Evolutionary conservation across 2,888 invertebrate genomes (phyloP), one percentile per base, ranked within the genome.

Genomic region (Caenorhabditis sp.): DNA sequence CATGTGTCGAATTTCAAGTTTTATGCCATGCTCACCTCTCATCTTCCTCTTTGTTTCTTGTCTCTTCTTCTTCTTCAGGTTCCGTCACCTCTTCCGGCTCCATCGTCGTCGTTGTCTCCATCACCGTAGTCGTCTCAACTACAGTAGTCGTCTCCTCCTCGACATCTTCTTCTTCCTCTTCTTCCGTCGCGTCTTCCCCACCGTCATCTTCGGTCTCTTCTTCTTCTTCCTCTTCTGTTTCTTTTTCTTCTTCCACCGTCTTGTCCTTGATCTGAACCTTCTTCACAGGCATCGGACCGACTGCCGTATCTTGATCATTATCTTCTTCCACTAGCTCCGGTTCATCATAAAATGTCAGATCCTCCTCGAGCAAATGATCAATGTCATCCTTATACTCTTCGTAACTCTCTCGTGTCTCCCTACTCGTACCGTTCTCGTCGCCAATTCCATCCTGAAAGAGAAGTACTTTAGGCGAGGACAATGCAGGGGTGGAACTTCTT

Each of bases 341-440:
- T 6, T 71, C 71, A 37, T 79, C 71, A 15, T 78, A 64, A 50
- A 70, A 64, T 3, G 70, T 64, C 40, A 79, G 28, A 47, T 79
- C 79, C 20, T 44, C 69, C 24, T 69, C 65, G 22, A 79, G 26
- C 50, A 79, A 35, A 9, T 65, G 64, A 60, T 78, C 78, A 20
- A 78, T 70, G 24, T 78, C 78, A 32, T 78, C 78, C 28, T 78
- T 78, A 35, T 76, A 76, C 40, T 78, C 78, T 44, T 77, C 69
- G 62, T 70, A 64, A 20, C 70, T 76, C 44, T 60, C 67, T 11
- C 67, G 51, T 4, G 61, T 37, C 22, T 68, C 69, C 26, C 70
- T 8, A 51, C 58, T 70, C 20, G 70, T 58, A 58, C 37, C 26
- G 40, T 78, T 69, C 28, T 69, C 35, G 44, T 51, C 55, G 47